Percentiles rank a stretch among this genome's conserved stretches.
These are phyloP conservation scores for Brachionus paranguensis DNA, from an alignment of 1,140 invertebrate genomes.

Conservation along the genomic window DNA sequence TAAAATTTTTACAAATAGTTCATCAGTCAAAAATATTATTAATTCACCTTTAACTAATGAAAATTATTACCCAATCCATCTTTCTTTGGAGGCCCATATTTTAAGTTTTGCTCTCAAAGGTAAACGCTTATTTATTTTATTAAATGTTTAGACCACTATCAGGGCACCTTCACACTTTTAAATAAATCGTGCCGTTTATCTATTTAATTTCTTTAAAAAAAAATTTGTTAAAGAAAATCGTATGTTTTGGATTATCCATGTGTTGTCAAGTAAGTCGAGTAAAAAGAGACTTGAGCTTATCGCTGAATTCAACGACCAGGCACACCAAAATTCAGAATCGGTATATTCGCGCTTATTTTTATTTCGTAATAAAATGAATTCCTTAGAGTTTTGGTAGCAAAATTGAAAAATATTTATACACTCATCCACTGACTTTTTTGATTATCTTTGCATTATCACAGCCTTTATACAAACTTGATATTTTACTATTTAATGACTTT, in stretches of 20 bases:
- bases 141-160: background rate
- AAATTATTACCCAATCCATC: background rate
- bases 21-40: background rate
- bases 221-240: background rate
- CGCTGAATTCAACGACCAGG: background rate
- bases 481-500: background rate
- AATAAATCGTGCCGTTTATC: no score
- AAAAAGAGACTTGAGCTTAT: slow-evolving; percentile 1
- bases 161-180: no score
- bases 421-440: background rate
- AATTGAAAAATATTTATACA: background rate
- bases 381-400: background rate
- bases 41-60: slow-evolving; percentile 14
- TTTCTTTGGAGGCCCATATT: background rate
- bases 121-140: background rate
- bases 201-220: background rate
- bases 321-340: background rate
- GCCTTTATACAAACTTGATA: background rate
- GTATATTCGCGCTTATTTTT: background rate
- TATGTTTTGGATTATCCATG: background rate
- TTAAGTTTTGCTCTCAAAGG: background rate
- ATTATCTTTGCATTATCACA: background rate
- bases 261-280: background rate
- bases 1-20: background rate
- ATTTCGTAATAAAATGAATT: background rate